A percentile compares a stretch with the other conserved stretches of the same genome.
Evolutionary conservation across 2,113 vertebrate species (phyloP).

Genomic region (Indri indri): DNA sequence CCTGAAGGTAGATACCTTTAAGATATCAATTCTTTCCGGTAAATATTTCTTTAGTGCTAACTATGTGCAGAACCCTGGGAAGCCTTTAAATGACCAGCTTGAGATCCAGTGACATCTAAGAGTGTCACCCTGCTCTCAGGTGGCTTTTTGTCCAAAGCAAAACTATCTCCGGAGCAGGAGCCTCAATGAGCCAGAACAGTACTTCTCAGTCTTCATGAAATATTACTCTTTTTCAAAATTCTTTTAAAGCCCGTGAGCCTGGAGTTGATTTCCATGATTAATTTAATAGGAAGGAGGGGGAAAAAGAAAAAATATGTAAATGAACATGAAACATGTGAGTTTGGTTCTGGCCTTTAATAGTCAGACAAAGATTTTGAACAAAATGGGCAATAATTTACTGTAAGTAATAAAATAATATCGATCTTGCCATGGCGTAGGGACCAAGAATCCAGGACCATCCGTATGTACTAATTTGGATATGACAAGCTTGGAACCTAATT

Average conservation of each 20-base stretch:
- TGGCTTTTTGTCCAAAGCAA: neutral
- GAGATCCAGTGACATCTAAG: neutral
- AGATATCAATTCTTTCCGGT: neutral
- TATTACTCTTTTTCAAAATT: slow-evolving; percentile 10
- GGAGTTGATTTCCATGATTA: neutral
- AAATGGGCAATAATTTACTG: slow-evolving; percentile 36
- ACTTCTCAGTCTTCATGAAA: neutral
- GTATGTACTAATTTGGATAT: slow-evolving; percentile 56
- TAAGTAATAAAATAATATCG: slow-evolving; percentile 55
- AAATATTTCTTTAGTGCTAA: neutral
- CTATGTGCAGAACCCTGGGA: neutral
- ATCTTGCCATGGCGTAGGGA: slow-evolving; percentile 35
- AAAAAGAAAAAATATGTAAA: neutral
- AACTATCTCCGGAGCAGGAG: neutral
- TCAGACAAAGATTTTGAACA: slow-evolving; percentile 52
- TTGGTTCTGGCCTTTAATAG: slow-evolving; percentile 30
- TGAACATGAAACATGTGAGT: neutral
- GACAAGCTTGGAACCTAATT: slow-evolving; percentile 60
- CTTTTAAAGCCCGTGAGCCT: neutral
- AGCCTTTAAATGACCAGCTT: neutral
- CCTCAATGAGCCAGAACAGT: neutral
- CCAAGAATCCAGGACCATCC: slow-evolving; percentile 1
- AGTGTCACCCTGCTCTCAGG: neutral
- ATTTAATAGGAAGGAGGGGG: neutral
- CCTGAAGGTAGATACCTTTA: neutral